phyloP scores from a whole-genome alignment of 1,140 invertebrate species.

The Sinonovacula constricta region DNA sequence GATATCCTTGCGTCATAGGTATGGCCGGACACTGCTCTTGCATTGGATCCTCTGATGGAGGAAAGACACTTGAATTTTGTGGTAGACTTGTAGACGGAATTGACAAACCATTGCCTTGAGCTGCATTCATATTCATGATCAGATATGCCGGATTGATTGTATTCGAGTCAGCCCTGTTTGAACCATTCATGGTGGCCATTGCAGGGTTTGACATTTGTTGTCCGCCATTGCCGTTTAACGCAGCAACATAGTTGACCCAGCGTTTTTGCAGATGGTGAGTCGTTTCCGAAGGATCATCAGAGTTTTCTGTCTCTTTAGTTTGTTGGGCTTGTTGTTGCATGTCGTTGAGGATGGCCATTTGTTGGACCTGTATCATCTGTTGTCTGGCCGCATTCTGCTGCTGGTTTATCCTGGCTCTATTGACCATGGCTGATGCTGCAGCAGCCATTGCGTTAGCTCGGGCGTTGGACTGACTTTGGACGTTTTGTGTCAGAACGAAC shows the following conservation, averaged over 20 bases:
- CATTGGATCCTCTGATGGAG: neutral
- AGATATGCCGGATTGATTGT: too few species aligned
- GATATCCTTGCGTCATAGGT: conserved; percentile 51
- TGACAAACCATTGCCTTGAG: neutral
- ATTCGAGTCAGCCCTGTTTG: neutral
- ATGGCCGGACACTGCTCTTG: conserved; percentile 2
- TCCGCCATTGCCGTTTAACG: neutral
- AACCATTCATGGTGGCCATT: neutral
- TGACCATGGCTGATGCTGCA: too few species aligned
- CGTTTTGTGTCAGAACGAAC: too few species aligned
- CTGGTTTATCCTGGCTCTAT: too few species aligned
- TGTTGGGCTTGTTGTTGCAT: neutral
- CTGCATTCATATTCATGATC: neutral
- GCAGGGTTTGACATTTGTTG: neutral
- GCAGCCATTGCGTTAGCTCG: too few species aligned
- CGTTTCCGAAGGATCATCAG: neutral
- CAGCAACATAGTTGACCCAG: neutral
- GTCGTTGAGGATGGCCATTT: too few species aligned
- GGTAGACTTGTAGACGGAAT: neutral
- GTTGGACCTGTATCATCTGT: too few species aligned
- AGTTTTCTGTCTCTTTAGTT: neutral
- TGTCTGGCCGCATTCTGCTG: too few species aligned
- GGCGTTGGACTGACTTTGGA: too few species aligned
- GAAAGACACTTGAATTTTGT: neutral
- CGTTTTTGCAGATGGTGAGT: neutral